phyloP scores from a whole-genome alignment of 2,797 vertebrate genomes.

The Xiphorhynchus erythropygius region DNA sequence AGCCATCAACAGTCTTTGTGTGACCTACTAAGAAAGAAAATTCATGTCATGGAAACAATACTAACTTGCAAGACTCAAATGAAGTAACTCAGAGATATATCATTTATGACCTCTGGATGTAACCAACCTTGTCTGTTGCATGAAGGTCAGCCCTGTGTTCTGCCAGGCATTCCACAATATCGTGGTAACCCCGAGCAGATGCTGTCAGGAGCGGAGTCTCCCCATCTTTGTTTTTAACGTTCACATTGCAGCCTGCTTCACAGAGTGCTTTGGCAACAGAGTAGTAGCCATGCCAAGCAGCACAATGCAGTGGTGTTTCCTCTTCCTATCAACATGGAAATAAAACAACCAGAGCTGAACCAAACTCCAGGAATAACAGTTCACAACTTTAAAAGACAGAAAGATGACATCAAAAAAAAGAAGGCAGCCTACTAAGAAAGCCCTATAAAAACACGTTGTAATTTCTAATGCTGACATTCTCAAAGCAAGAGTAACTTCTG shows the following conservation, averaged over 20 bases:
- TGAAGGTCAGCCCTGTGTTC: slow-evolving; percentile 87
- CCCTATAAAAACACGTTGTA: background rate
- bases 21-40: background rate
- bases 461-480: background rate
- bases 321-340: slow-evolving; percentile 81
- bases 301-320: slow-evolving; percentile 94
- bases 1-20: background rate
- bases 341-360: background rate
- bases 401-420: background rate
- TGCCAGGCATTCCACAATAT: slow-evolving; percentile 93
- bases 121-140: slow-evolving; percentile 89
- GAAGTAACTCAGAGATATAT: background rate
- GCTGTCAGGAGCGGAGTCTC: slow-evolving; percentile 93
- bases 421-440: background rate
- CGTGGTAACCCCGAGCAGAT: slow-evolving; percentile 91
- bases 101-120: background rate
- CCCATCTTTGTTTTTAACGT: slow-evolving; percentile 90
- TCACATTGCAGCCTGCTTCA: slow-evolving; percentile 85
- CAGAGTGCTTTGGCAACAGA: slow-evolving; percentile 89
- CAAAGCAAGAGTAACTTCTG: background rate
- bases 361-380: background rate
- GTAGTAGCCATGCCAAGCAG: slow-evolving; percentile 95
- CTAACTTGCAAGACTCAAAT: background rate
- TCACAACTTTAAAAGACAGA: background rate
- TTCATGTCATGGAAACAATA: background rate